These are phyloP conservation scores for Nymphalis io DNA, from an alignment of 1,140 invertebrate species.

Conservation along the genomic window DNA sequence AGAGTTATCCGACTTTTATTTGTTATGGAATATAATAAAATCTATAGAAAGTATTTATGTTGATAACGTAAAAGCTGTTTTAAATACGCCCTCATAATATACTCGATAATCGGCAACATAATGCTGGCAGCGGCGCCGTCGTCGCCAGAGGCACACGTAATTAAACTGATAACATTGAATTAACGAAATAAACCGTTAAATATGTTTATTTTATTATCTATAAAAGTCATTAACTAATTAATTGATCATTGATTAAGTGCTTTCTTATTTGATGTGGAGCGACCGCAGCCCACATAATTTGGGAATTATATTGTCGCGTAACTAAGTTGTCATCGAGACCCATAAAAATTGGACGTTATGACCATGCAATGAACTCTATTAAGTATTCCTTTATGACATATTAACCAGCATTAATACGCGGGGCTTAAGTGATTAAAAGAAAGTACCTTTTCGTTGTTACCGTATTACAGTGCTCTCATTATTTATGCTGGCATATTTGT, in stretches of 20 bases:
- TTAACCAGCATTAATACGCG: conserved; percentile 45
- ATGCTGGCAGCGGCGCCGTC: conserved; percentile 22
- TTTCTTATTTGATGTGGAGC: conserved; percentile 52
- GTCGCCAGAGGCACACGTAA: conserved; percentile 43
- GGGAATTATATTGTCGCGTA: conserved; percentile 53
- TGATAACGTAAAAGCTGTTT: conserved; percentile 11
- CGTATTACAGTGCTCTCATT: background rate
- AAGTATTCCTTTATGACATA: conserved; percentile 40
- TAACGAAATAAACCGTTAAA: conserved; percentile 72
- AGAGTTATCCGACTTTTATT: background rate
- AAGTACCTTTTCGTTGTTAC: conserved; percentile 12
- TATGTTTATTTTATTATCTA: conserved; percentile 75
- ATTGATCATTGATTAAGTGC: conserved; percentile 77
- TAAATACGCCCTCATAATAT: conserved; percentile 16
- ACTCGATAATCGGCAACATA: conserved; percentile 5
- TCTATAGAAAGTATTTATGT: background rate
- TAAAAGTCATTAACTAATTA: conserved; percentile 79
- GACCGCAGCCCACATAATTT: conserved; percentile 49
- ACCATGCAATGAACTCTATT: conserved; percentile 46
- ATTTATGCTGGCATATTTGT: conserved; percentile 43
- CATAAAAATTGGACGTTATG: conserved; percentile 56
- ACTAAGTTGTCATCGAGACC: conserved; percentile 59
- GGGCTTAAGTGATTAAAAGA: conserved; percentile 24
- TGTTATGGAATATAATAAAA: background rate
- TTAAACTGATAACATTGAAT: conserved; percentile 76